Percentiles rank a stretch among this genome's conserved stretches.
Evolutionary conservation across 1,140 invertebrate genomes (phyloP).

Genomic region (Cyphomyrmex costatus): DNA sequence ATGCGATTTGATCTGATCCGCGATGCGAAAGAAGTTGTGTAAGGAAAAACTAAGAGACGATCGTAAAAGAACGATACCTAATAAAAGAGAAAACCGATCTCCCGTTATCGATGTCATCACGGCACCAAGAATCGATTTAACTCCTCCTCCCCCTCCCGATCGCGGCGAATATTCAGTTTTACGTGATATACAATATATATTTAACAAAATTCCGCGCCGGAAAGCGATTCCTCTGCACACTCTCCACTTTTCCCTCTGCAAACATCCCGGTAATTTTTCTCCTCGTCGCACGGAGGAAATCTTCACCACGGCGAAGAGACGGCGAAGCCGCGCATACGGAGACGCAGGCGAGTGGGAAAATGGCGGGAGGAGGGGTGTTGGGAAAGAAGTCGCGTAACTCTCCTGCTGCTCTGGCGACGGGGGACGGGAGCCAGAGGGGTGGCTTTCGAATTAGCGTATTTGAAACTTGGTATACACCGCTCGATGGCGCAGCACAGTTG

Average conservation of each 20-base stretch:
- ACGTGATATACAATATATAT: neutral
- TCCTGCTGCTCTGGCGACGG: conserved; percentile 52
- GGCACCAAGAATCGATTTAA: conserved; percentile 20
- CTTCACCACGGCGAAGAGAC: conserved; percentile 44
- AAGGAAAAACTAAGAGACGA: neutral
- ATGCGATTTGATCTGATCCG: neutral
- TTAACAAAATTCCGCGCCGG: conserved; percentile 34
- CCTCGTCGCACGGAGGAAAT: conserved; percentile 35
- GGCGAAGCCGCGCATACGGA: conserved; percentile 17
- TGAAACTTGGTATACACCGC: conserved; percentile 83
- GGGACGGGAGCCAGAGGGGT: conserved; percentile 62
- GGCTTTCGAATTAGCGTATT: conserved; percentile 81
- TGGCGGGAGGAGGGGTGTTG: conserved; percentile 8
- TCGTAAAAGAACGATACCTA: neutral
- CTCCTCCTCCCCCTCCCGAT: neutral
- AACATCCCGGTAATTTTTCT: conserved; percentile 59
- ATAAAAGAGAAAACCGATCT: neutral
- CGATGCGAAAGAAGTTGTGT: neutral
- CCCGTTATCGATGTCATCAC: neutral
- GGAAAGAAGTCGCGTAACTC: conserved; percentile 70
- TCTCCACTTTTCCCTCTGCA: conserved; percentile 23
- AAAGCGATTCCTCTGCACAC: neutral
- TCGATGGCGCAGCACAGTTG: conserved; percentile 85
- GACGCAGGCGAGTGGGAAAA: neutral
- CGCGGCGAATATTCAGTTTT: neutral